Evolutionary conservation across 2,888 invertebrate genomes (phyloP).

Genomic region (Lycophotia porphyrea): DNA sequence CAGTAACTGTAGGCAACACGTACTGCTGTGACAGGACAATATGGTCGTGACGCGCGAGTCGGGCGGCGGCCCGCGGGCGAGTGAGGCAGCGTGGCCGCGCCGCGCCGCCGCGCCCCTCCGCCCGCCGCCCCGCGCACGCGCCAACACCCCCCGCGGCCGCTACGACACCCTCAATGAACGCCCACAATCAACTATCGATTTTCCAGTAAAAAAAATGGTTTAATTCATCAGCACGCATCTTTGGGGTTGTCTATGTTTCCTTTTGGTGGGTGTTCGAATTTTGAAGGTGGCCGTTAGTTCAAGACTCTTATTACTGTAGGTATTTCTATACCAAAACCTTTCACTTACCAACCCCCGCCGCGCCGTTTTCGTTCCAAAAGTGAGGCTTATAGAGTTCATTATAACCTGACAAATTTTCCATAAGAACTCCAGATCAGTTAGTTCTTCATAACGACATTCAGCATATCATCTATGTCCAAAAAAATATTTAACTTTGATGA

Average conservation of each 20-base stretch:
- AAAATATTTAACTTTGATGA: slow-evolving; percentile 5
- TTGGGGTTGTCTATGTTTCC: slow-evolving; percentile 62
- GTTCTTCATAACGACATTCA: not conserved
- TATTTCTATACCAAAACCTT: not conserved
- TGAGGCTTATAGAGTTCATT: not conserved
- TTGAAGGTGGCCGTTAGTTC: slow-evolving; percentile 9
- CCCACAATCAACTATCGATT: slow-evolving; percentile 88
- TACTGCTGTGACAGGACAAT: slow-evolving; percentile 99
- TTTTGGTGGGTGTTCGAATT: slow-evolving; percentile 40
- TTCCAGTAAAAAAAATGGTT: slow-evolving; percentile 76
- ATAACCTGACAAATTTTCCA: not conserved
- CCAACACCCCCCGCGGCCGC: slow-evolving; percentile 71
- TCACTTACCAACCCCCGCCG: not conserved
- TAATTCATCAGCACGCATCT: slow-evolving; percentile 70
- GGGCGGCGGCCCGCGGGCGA: slow-evolving; percentile 88
- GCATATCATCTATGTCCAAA: slow-evolving; percentile 7
- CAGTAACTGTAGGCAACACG: slow-evolving; percentile 93
- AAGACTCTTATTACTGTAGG: not conserved
- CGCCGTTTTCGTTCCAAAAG: not conserved
- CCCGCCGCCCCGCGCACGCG: slow-evolving; percentile 86
- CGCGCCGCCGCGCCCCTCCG: slow-evolving; percentile 85
- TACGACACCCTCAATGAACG: slow-evolving; percentile 85
- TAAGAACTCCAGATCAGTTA: not conserved
- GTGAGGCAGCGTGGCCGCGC: slow-evolving; percentile 87
- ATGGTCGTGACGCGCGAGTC: slow-evolving; percentile 92